A percentile compares a stretch with the other conserved stretches of the same genome.
Conservation (phyloP, 2,797 vertebrate genomes). For the Eleutherodactylus coqui region DNA sequence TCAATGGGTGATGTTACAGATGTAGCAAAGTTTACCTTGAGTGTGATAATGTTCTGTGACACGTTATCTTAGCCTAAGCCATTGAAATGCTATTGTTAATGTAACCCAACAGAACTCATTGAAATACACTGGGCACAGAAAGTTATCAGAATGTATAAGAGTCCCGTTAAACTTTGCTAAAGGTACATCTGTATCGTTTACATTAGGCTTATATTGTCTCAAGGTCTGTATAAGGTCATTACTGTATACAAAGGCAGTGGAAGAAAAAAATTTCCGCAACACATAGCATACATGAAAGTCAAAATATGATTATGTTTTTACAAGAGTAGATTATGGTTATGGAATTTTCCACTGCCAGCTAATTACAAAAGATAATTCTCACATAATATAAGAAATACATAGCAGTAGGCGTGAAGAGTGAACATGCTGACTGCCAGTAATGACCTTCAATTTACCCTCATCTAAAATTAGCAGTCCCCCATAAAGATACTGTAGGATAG, state of each 20-base stretch:
- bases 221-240: not conserved
- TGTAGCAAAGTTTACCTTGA: too few species aligned
- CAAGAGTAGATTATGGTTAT: not conserved
- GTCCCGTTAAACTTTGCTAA: too few species aligned
- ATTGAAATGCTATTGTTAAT: too few species aligned
- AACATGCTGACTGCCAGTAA: not conserved
- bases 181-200: too few species aligned
- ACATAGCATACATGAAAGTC: conserved; percentile 6
- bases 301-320: not conserved
- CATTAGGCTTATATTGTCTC: too few species aligned
- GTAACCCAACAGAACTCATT: too few species aligned
- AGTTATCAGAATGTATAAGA: too few species aligned
- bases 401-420: not conserved
- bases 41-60: too few species aligned
- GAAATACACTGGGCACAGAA: too few species aligned
- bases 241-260: not conserved
- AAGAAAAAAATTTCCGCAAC: not conserved
- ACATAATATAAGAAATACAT: not conserved
- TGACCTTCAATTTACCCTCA: not conserved
- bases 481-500: too few species aligned
- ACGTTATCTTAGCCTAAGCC: too few species aligned
- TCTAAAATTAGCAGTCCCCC: not conserved
- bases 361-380: conserved; percentile 7
- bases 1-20: too few species aligned
- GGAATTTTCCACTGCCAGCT: conserved; percentile 20